phyloP scores from a whole-genome alignment of 2,113 vertebrate species.

The Pedionomus torquatus region DNA sequence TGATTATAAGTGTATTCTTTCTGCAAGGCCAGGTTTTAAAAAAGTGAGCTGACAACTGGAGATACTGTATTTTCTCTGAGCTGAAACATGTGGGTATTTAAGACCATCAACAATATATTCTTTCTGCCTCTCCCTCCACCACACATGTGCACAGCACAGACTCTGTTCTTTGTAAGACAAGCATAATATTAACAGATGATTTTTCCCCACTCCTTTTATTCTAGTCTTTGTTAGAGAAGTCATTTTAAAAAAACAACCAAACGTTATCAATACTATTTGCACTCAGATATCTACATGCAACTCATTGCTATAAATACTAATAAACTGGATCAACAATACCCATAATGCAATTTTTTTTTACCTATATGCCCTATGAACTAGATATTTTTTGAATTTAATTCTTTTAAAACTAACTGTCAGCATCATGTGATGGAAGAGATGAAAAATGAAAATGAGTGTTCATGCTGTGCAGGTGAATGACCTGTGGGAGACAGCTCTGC shows the following conservation, averaged over 20 bases:
- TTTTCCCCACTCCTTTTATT: slow-evolving; percentile 23
- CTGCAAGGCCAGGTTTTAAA: background rate
- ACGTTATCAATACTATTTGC: slow-evolving; percentile 69
- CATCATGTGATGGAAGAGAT: slow-evolving; percentile 80
- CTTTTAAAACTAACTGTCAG: slow-evolving; percentile 83
- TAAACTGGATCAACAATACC: slow-evolving; percentile 79
- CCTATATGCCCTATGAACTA: slow-evolving; percentile 81
- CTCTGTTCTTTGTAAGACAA: background rate
- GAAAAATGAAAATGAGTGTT: slow-evolving; percentile 82
- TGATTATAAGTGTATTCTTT: background rate
- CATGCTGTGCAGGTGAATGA: slow-evolving; percentile 84
- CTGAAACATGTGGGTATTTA: background rate
- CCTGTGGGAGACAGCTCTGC: slow-evolving; percentile 83
- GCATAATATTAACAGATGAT: slow-evolving; percentile 27
- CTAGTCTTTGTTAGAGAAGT: slow-evolving; percentile 26
- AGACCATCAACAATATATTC: background rate
- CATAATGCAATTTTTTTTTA: slow-evolving; percentile 84
- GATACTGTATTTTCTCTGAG: background rate
- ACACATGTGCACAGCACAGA: background rate
- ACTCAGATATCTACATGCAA: slow-evolving; percentile 71
- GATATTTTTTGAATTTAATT: slow-evolving; percentile 81
- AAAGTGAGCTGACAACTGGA: background rate
- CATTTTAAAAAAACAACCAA: slow-evolving; percentile 45
- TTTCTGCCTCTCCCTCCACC: background rate
- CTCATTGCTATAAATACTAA: slow-evolving; percentile 78